These are phyloP conservation scores for Anarrhichthys ocellatus DNA, from an alignment of 2,113 vertebrate species.

Conservation along the genomic window DNA sequence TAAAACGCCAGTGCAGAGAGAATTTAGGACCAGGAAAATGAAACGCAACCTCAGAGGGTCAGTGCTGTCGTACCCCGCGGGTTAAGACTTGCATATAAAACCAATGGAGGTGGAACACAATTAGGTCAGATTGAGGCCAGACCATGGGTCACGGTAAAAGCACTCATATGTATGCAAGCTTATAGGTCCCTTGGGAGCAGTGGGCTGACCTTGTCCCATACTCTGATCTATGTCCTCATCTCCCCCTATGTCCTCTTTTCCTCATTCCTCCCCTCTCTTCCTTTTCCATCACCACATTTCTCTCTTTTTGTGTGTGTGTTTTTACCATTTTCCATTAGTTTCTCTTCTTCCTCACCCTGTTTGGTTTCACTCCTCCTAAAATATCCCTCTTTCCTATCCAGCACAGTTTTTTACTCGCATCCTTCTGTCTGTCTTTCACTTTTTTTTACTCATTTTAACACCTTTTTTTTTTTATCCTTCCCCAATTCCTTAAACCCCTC, in stretches of 20 bases:
- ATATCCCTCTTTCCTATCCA: conserved; percentile 3
- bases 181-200: conserved; percentile 64
- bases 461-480: conserved; percentile 21
- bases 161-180: conserved; percentile 80
- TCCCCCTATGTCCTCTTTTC: conserved; percentile 56
- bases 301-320: conserved; percentile 27
- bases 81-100: conserved; percentile 60
- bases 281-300: conserved; percentile 63
- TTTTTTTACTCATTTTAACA: conserved; percentile 53
- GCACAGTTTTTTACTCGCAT: conserved; percentile 28
- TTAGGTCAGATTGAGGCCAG: conserved; percentile 76
- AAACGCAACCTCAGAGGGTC: conserved; percentile 21
- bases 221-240: conserved; percentile 80
- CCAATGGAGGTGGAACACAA: conserved; percentile 65
- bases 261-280: conserved; percentile 46
- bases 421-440: conserved; percentile 2
- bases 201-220: conserved; percentile 76
- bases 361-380: conserved; percentile 18
- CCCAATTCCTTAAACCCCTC: conserved; percentile 55
- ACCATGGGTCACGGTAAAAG: conserved; percentile 74
- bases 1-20: background rate
- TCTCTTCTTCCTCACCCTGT: conserved; percentile 21
- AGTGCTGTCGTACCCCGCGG: conserved; percentile 9
- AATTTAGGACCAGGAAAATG: conserved; percentile 13
- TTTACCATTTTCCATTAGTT: conserved; percentile 36